These are phyloP conservation scores for Lycopodina hypogea DNA, from an alignment of 37 sponge, comb jelly and placozoan genomes.

Conservation along the genomic window DNA sequence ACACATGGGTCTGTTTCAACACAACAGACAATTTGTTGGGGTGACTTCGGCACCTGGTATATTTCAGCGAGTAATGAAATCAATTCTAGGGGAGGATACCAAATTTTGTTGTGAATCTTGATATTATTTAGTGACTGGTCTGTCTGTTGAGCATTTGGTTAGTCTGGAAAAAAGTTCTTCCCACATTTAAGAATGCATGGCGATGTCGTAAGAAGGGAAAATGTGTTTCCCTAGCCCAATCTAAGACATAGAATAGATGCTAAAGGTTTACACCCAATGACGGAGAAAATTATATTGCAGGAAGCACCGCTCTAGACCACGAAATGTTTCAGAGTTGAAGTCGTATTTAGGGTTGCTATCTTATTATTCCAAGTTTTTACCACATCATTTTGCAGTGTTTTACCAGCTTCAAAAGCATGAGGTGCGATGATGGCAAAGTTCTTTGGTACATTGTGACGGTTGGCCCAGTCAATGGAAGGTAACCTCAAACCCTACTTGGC, in stretches of 20 bases:
- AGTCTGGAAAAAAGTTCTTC: conserved; percentile 11
- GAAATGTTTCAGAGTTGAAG: conserved; percentile 20
- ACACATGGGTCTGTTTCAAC: no score
- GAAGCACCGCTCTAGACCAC: conserved; percentile 38
- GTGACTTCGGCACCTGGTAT: conserved; percentile 42
- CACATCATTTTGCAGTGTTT: conserved; percentile 17
- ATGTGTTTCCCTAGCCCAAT: conserved; percentile 11
- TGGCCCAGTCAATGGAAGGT: no score
- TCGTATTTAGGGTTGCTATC: conserved; percentile 31
- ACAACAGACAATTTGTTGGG: conserved; percentile 23
- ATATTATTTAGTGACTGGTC: conserved; percentile 27
- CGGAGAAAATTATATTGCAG: conserved; percentile 22
- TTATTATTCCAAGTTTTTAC: conserved; percentile 25
- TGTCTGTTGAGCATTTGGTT: no score
- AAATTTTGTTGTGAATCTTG: no score
- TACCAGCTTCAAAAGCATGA: conserved; percentile 3
- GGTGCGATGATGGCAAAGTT: conserved; percentile 22
- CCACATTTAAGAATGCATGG: conserved; percentile 4
- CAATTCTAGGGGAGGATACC: neutral
- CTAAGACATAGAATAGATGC: conserved; percentile 27
- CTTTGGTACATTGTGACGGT: no score
- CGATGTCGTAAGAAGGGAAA: conserved; percentile 6
- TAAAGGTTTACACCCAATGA: conserved; percentile 22
- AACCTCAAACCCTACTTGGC: no score
- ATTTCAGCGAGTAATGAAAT: conserved; percentile 29